Evolutionary conservation across 23 tunicate species (phyloP).

Genomic region (Clavelina lepadiformis): DNA sequence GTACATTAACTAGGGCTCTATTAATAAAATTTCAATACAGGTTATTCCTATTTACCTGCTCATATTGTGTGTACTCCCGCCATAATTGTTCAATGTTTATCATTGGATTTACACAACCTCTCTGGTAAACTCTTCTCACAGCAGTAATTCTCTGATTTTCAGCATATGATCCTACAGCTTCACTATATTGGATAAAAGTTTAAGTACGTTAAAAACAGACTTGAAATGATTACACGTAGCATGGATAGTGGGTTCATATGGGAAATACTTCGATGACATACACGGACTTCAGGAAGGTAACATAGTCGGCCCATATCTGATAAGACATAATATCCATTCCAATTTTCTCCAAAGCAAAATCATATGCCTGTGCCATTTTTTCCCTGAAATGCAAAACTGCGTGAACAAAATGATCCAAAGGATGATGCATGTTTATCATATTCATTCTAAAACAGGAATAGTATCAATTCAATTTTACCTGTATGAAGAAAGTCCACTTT

Average conservation of each 20-base stretch:
- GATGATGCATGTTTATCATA: neutral
- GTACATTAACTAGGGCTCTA: neutral
- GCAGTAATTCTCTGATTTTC: slow-evolving; percentile 93
- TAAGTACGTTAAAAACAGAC: no score
- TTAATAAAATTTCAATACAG: neutral
- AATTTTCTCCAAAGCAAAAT: slow-evolving; percentile 96
- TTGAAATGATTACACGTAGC: no score
- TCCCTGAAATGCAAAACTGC: slow-evolving; percentile 44
- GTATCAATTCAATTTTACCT: slow-evolving; percentile 26
- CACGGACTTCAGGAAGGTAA: slow-evolving; percentile 79
- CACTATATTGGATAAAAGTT: slow-evolving; percentile 45
- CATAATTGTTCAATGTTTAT: slow-evolving; percentile 89
- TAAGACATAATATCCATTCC: slow-evolving; percentile 94
- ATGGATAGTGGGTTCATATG: neutral
- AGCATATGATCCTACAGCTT: slow-evolving; percentile 89
- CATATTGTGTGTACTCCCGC: slow-evolving; percentile 94
- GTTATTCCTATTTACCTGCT: slow-evolving; percentile 55
- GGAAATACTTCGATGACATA: slow-evolving; percentile 19
- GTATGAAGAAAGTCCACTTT: slow-evolving; percentile 77
- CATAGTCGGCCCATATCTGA: slow-evolving; percentile 92
- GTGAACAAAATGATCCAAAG: neutral
- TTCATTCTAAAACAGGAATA: neutral
- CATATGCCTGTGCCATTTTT: slow-evolving; percentile 97
- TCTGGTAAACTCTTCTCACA: slow-evolving; percentile 79
- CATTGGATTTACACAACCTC: slow-evolving; percentile 94